Percentiles rank a stretch among this genome's conserved stretches.
phyloP scores from a whole-genome alignment of 1,140 invertebrate species.

The Tachypleus tridentatus region DNA sequence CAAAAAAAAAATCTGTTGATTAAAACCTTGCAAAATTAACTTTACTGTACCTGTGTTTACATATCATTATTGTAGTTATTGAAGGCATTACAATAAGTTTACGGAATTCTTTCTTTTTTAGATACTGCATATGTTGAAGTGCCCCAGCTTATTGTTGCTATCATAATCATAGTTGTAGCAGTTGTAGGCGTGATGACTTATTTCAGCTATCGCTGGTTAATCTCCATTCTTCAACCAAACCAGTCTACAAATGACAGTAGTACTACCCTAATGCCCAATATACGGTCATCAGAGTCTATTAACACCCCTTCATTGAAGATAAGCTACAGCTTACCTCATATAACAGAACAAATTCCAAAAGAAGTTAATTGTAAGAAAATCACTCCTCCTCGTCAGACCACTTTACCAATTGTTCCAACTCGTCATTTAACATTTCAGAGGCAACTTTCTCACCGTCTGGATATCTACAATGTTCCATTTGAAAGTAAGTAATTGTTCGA shows the following conservation, averaged over 20 bases:
- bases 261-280: no score
- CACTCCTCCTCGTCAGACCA: neutral
- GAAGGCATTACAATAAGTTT: no score
- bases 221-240: neutral
- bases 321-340: neutral
- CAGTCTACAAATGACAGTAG: no score
- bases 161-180: neutral
- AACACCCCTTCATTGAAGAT: neutral
- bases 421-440: neutral
- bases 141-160: neutral
- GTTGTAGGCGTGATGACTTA: neutral
- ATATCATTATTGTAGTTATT: no score
- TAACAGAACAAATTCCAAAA: neutral
- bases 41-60: no score
- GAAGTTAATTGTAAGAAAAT: neutral
- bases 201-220: conserved; percentile 1
- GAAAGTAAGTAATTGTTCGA: neutral
- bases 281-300: no score
- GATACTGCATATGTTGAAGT: neutral
- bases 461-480: neutral
- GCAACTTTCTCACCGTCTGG: neutral
- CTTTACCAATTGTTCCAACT: neutral
- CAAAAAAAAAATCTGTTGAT: no score
- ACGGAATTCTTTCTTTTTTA: no score
- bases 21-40: no score